These are phyloP conservation scores for Drosophila erecta DNA, from an alignment of 1,140 invertebrate species.

Conservation along the genomic window DNA sequence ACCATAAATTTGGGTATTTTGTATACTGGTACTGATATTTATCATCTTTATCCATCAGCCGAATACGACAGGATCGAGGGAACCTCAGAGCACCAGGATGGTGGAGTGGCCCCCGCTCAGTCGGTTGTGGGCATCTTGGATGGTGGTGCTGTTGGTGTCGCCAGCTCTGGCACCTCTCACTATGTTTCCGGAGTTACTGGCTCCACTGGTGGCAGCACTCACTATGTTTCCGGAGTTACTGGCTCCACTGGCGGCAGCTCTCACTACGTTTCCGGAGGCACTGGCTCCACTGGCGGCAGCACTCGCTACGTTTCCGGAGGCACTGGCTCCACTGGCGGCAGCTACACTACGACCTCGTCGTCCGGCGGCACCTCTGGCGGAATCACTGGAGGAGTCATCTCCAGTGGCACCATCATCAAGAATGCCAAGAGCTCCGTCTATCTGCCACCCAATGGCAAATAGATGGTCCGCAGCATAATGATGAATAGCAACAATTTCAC, in stretches of 20 bases:
- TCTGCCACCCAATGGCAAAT: slow-evolving; percentile 62
- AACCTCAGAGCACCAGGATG: slow-evolving; percentile 75
- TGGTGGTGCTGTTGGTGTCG: slow-evolving; percentile 45
- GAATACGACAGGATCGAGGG: slow-evolving; percentile 82
- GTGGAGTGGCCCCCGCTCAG: slow-evolving; percentile 72
- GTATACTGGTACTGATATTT: background rate
- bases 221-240: slow-evolving; percentile 3
- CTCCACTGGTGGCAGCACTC: too few species aligned
- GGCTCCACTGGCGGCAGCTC: slow-evolving; percentile 10
- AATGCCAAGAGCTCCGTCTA: slow-evolving; percentile 59
- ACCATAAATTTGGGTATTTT: background rate
- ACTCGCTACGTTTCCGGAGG: slow-evolving; percentile 17
- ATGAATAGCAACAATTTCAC: slow-evolving; percentile 26
- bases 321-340: slow-evolving; percentile 18
- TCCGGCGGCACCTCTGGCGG: slow-evolving; percentile 29
- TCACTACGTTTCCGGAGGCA: slow-evolving; percentile 2
- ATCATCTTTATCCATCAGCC: slow-evolving; percentile 23
- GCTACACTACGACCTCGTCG: slow-evolving; percentile 15
- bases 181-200: background rate
- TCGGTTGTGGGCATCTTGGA: slow-evolving; percentile 80
- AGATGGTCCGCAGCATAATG: slow-evolving; percentile 10
- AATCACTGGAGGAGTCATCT: slow-evolving; percentile 3
- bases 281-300: slow-evolving; percentile 19
- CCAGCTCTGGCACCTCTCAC: slow-evolving; percentile 31
- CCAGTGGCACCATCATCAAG: slow-evolving; percentile 43